phyloP scores from a whole-genome alignment of 2,888 invertebrate genomes.

The Icerya purchasi region DNA sequence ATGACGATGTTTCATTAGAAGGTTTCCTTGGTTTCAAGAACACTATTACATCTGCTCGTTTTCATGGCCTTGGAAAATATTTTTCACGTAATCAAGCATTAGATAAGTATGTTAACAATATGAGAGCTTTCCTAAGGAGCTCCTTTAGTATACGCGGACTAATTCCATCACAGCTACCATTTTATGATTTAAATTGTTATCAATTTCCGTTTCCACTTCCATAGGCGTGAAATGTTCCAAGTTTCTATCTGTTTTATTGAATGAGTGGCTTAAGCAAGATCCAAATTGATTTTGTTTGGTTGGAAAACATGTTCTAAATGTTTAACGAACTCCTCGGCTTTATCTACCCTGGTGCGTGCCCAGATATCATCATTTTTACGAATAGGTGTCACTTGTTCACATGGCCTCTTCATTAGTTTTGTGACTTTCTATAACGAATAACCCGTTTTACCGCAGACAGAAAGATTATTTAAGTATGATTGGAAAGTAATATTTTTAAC shows the following conservation, averaged over 20 bases:
- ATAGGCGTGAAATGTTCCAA: neutral
- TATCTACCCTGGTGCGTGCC: too few relatives aligned
- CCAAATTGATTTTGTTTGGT: neutral
- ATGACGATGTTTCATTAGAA: neutral
- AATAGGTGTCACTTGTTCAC: neutral
- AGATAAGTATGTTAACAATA: neutral
- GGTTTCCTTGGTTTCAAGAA: neutral
- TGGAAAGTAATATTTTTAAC: neutral
- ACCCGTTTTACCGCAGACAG: neutral
- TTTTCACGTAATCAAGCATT: neutral
- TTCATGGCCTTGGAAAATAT: neutral
- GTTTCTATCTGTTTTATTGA: neutral
- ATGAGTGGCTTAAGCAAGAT: neutral
- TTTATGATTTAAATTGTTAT: neutral
- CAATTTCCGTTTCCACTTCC: neutral
- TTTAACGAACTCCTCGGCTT: neutral
- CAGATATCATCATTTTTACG: too few relatives aligned
- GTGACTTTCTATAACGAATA: neutral
- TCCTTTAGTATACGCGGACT: neutral
- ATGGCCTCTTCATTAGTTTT: neutral
- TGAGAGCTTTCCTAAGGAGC: neutral
- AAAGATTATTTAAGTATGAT: neutral
- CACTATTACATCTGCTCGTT: neutral
- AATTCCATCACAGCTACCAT: neutral
- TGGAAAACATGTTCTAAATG: neutral